Evolutionary conservation across 1,140 invertebrate genomes (phyloP), one percentile per base, ranked within the genome.

Genomic region (Paraescarpia echinospica): DNA sequence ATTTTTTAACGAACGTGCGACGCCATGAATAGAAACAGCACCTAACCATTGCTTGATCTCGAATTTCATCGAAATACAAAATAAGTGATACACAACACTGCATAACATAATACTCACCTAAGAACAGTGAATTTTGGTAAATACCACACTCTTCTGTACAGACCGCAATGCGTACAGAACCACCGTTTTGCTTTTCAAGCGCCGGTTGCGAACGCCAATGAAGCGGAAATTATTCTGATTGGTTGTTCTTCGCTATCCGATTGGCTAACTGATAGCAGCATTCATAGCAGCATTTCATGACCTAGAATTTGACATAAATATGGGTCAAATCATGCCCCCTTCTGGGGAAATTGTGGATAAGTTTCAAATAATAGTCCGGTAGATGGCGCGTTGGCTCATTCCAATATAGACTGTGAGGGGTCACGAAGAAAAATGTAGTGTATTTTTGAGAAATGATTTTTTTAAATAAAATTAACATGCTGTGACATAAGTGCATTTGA

Each of bases 261-360:
- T 77, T 77, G 59, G 59, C 22, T 77, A 77, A 18, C 14, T 18
- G 59, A 77, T 77, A 77, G 59, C 59, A 77, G 59, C 59, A 77
- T 77, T 77, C 59, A 31, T 77, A 77, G 59, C 59, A 77, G 59
- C 59, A 77, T 77, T 77, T 77, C 59, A 77, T 77, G 59, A 77
- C 59, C 59, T 77, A 77, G 12, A 77, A 77, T 27, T 5, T 0
- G 59, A 31, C 41, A 41, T 77, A 77, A 77, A 77, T 77, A 77
- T 77, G 59, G 59, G 59, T 77, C 59, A 77, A 77, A 77, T 31
- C 12, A 6, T 2, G 18, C 59, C 59, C 59, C 59, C 27, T 77
- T 31, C 27, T 18, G 59, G 14, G 9, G 2, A 77, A n/a, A n/a
- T n/a, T n/a, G n/a, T n/a, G n/a, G 59, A 77, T 77, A 77, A 14